Evolutionary conservation across 2,797 vertebrate genomes (phyloP), one percentile per base, ranked within the genome.

Genomic region (Anguilla pacifica): DNA sequence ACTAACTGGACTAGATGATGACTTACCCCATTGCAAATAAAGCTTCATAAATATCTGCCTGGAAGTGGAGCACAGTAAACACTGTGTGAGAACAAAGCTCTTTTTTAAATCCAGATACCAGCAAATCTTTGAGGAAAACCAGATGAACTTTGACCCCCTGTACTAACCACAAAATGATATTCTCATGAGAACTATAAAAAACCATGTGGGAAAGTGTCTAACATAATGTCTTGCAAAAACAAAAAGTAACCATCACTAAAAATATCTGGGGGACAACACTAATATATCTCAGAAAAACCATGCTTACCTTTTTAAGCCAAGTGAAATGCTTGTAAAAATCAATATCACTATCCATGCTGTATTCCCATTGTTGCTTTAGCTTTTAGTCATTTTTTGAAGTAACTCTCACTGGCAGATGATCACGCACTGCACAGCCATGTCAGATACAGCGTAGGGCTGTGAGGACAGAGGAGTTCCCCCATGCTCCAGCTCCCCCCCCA

Each of bases 311-410:
- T 93, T 96, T 97, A 84, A 99, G 97, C 98, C 98, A 99, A 86
- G 97, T 93, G 95, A 99, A 99, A 95, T 99, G 98, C 96, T 97
- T 98, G 97, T 98, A 97, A 95, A 98, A 97, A 97, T 99, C 98
- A 96, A 98, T 97, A 92, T 98, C 96, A 95, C 96, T 96, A 96
- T 99, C 98, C 98, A 99, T 99, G 93, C 95, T 98, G 95, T 93
- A 96, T 93, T 96, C 96, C 98, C 98, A 99, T 98, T 93, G 96
- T 96, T 94, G 94, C 94, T 96, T 94, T 94, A 94, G 92, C 93
- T 95, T 87, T 89, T 93, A 87, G 88, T 92, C 19, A 43, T 43
- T 43, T 43, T 43, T 43, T 85, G 95, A 93, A 95, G 90, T 84
- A 91, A 91, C 85, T 93, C 91, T 93, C 90, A 88, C 91, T 82